A percentile compares a stretch with the other conserved stretches of the same genome.
Evolutionary conservation across 2,888 invertebrate species (phyloP).

Genomic region (Hirtodrosophila histrioides): DNA sequence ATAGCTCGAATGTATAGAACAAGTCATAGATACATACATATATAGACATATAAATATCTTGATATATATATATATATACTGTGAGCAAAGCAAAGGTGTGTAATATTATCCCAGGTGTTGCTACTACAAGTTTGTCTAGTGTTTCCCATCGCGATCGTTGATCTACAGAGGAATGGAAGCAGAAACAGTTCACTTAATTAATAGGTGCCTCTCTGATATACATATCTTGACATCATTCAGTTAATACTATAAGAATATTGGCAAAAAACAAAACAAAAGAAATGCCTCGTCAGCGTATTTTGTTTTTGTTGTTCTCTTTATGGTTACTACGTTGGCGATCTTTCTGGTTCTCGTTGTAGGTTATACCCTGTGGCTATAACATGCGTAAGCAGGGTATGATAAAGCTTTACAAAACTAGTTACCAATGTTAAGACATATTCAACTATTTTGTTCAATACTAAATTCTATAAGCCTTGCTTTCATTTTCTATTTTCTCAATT

Average conservation of each 20-base stretch:
- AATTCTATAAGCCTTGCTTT: too few relatives aligned
- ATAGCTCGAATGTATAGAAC: not conserved
- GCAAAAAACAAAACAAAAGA: slow-evolving; percentile 11
- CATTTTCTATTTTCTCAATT: too few relatives aligned
- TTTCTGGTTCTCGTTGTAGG: not conserved
- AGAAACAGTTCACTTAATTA: slow-evolving; percentile 13
- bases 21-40: not conserved
- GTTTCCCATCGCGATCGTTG: not conserved
- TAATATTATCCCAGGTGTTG: too few relatives aligned
- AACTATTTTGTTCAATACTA: too few relatives aligned
- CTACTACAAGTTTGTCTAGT: not conserved
- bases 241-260: slow-evolving; percentile 7
- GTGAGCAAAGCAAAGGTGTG: not conserved
- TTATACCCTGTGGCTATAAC: not conserved
- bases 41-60: not conserved
- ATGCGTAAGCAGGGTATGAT: too few relatives aligned
- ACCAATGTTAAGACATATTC: too few relatives aligned
- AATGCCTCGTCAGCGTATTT: slow-evolving; percentile 7
- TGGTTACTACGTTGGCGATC: slow-evolving; percentile 24
- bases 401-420: too few relatives aligned
- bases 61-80: too few relatives aligned
- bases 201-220: not conserved
- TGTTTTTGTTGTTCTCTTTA: too few relatives aligned
- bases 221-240: slow-evolving; percentile 8
- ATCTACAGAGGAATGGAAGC: not conserved